phyloP scores from a whole-genome alignment of 1,140 invertebrate species.

The Gryllus bimaculatus region DNA sequence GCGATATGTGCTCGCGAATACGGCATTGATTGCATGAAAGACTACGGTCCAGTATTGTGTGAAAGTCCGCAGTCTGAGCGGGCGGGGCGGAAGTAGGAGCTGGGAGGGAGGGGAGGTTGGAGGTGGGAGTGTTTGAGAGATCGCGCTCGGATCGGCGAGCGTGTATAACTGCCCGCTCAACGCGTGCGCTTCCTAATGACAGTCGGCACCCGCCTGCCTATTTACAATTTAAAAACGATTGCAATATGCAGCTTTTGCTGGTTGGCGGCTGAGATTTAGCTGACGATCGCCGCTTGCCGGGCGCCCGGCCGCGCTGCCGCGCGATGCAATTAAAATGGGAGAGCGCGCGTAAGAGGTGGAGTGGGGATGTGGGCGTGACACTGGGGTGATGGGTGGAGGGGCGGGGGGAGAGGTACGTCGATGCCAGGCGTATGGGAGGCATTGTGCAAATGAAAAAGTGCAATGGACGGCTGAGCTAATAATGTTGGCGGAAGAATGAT shows the following conservation, averaged over 20 bases:
- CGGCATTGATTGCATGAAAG: neutral
- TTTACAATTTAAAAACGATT: slow-evolving; percentile 6
- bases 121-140: neutral
- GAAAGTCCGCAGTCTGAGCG: neutral
- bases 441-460: too few relatives aligned
- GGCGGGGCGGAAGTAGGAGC: too few relatives aligned
- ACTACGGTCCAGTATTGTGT: neutral
- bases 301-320: neutral
- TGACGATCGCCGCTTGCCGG: neutral
- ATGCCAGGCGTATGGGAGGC: too few relatives aligned
- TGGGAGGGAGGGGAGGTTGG: neutral
- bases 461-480: too few relatives aligned
- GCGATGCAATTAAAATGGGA: too few relatives aligned
- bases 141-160: neutral
- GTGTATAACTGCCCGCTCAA: neutral
- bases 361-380: too few relatives aligned
- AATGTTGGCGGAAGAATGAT: too few relatives aligned
- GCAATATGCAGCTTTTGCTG: slow-evolving; percentile 3
- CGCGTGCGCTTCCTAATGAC: neutral
- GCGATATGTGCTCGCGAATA: neutral
- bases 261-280: neutral
- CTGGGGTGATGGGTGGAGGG: too few relatives aligned
- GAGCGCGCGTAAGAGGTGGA: too few relatives aligned
- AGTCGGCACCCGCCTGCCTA: neutral
- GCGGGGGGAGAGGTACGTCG: too few relatives aligned